Base-by-base conservation (phyloP, 1,140 invertebrate species). In the Macrotrachela quadricornifera region DNA sequence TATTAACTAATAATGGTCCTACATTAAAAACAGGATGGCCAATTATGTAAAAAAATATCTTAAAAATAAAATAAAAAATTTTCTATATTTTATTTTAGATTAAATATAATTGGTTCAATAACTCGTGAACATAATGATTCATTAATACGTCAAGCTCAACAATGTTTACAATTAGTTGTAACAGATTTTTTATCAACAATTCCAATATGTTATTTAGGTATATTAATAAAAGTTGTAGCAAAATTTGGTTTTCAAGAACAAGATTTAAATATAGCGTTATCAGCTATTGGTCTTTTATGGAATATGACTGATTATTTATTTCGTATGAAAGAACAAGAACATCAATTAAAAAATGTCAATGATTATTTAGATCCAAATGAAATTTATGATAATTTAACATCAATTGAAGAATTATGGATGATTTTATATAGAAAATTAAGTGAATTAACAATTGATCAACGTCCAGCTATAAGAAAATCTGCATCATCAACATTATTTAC, bases 401-500 rank as follows among this genome's bases (percentile, higher is more conserved):
- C 21, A 21, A 46, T 53, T 8, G 51, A 53, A 40, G 43, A 44
- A 16, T 39, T 53, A 30, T 53, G 51, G 51, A 53, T 53, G 53
- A 44, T 54, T 21, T 18, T 54, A 13, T 48, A 49, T 39, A 50
- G 47, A 15, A 77, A 82, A 67, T 71, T 92, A 53, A 82, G 79
- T 74, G 84, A 94, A 62, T 68, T 96, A 18, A 97, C 91, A 66
- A 85, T 94, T 41, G 92, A 99, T 73, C 71, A 80, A 16, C 75
- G 92, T 39, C 90, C 91, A 0, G 86, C 92, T 0, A 86, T 96
- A 0, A 76, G 92, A 11, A 95, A 96, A 72, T 92, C 87, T n/a
- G 86, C 90, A 11, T 86, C 87, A 57, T 90, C 96, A 75, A 99
- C 92, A 0, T 71, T 99, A 37, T 94, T 99, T 71, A 92, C 88